Base-by-base conservation (phyloP, 2,888 invertebrate species). In the Clitarchus hookeri region DNA sequence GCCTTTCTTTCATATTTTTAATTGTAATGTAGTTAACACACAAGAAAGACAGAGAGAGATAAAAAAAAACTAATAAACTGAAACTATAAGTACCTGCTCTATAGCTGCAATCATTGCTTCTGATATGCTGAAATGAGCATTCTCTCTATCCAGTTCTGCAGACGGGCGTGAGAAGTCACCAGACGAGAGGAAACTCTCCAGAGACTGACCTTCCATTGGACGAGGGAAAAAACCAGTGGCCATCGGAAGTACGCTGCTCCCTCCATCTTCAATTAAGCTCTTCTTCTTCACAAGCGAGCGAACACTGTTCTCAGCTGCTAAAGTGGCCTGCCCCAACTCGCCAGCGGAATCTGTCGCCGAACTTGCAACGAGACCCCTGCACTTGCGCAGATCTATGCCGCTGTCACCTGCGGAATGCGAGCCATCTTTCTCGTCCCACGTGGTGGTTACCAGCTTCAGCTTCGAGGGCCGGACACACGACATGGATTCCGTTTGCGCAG, bases 81-180 rank as follows among this genome's bases (percentile, higher is more conserved):
- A 36, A 26, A 44, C n/a, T 13, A 86, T 36, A 36, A 36, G 36
- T 87, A 92, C 92, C 90, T 95, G 94, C 90, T 97, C 97, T 88
- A 97, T 96, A 23, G 96, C 96, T 13, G 96, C 94, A 88, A 97
- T 97, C 90, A 97, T 94, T 0, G 96, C 96, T 91, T 97, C 97
- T 3, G 96, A 96, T 88, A 97, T 95, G 89, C 94, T 95, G 91
- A 97, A 97, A 92, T 97, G 97, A 0, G 97, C 96, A 92, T 97
- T 97, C 92, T 97, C 97, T 90, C 96, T 92, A 89, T 97, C 97
- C 87, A 97, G 91, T 90, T 96, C 96, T 0, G 96, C 96, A 89
- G 95, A 95, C 27, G 94, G 92, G 87, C 94, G 93, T 53, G 95
- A 93, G 90, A 95, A 95, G 88, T 95, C 94, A 84, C 95, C 94